Evolutionary conservation across 2,797 vertebrate genomes (phyloP), one percentile per base, ranked within the genome.

Genomic region (Graptemys geographica): DNA sequence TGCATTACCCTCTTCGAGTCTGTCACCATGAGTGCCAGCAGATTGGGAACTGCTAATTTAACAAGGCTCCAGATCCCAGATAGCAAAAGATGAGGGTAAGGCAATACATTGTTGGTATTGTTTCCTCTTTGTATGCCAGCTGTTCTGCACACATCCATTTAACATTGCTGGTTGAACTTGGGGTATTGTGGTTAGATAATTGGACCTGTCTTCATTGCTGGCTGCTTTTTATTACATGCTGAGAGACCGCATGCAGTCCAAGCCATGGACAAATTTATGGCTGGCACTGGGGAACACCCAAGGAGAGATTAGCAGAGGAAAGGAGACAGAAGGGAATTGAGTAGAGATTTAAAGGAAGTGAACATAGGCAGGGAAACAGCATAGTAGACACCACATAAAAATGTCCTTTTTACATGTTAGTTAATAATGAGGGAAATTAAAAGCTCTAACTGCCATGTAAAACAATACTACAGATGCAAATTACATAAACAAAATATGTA

Each of bases 401-500:
- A 88, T 59, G 89, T 88, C 41, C 10, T 52, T 92, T 95, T 84
- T 84, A 85, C 23, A 65, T 74, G 9, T 78, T 72, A 72, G 37
- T 72, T 88, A 89, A 84, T 85, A 90, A 44, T 28, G 27, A 87
- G 80, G 44, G 6, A 52, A 78, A 56, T 74, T 81, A 8, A 31
- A 94, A 91, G 16, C 37, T 47, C 79, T 8, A 74, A 78, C 76
- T 84, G 1, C 19, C 2, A 47, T 74, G 62, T 82, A 69, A 86
- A 49, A 21, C 83, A 96, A 92, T 52, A 85, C 83, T 65, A 51
- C 16, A 86, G 57, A 91, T 47, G 41, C n/a, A 92, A 80, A 92
- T 79, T 79, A 16, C 81, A 87, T 81, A 79, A 94, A 90, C 2
- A 44, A 91, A 93, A 37, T 19, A 91, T 57, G 41, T 92, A 95